Evolutionary conservation across 2,888 invertebrate genomes (phyloP).

Genomic region (Noctua comes): DNA sequence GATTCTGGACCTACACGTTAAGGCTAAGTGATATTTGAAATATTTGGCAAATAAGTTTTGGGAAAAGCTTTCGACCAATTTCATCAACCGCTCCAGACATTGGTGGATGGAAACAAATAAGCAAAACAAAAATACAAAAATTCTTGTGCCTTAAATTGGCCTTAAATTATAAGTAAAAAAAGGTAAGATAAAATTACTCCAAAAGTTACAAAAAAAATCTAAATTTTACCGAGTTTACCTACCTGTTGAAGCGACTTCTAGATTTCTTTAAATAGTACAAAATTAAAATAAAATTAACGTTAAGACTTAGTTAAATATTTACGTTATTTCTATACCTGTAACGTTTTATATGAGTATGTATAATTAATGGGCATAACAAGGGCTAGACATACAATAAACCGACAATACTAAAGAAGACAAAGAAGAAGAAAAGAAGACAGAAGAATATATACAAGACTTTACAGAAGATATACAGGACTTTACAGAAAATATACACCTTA

Average conservation of each 20-base stretch:
- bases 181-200: conserved; percentile 87
- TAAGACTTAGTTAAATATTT: conserved; percentile 89
- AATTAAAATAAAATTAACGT: conserved; percentile 89
- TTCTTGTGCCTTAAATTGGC: conserved; percentile 90
- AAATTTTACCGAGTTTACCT: conserved; percentile 88
- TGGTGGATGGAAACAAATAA: conserved; percentile 84
- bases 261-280: conserved; percentile 90
- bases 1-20: conserved; percentile 86
- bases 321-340: conserved; percentile 88
- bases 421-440: conserved; percentile 58
- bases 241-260: conserved; percentile 88
- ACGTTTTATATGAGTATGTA: conserved; percentile 87
- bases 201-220: conserved; percentile 82
- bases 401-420: conserved; percentile 77
- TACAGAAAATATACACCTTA: conserved; percentile 52
- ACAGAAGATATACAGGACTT: conserved; percentile 62
- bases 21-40: conserved; percentile 89
- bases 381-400: conserved; percentile 79
- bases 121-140: conserved; percentile 76
- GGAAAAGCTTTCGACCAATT: conserved; percentile 88
- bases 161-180: conserved; percentile 89
- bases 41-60: conserved; percentile 85
- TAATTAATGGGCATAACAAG: conserved; percentile 86
- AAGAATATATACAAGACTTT: conserved; percentile 62
- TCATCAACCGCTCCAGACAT: conserved; percentile 86